These are phyloP conservation scores for Miniopterus natalensis DNA, from an alignment of 2,113 vertebrate species.

Conservation along the genomic window DNA sequence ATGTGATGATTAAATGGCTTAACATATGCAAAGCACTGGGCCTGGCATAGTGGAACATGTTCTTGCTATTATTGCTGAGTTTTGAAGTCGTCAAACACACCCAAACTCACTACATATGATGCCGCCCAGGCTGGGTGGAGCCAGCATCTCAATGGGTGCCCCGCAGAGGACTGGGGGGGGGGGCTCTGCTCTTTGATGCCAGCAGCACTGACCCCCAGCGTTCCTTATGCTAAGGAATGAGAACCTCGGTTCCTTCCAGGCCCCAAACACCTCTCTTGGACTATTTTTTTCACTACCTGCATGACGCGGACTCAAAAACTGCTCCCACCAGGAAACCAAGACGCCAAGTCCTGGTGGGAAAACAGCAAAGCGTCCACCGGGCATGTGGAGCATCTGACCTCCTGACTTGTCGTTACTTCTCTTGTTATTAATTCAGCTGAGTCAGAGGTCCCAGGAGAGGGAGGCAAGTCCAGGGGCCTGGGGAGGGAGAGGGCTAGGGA, in stretches of 20 bases:
- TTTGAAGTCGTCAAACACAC: not conserved
- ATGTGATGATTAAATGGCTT: not conserved
- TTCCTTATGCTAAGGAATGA: not conserved
- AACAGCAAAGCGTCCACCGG: constrained; percentile 33
- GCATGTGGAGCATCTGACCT: constrained; percentile 71
- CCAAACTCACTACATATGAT: not conserved
- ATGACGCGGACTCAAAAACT: not conserved
- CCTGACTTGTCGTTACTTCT: constrained; percentile 69
- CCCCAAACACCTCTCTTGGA: not conserved
- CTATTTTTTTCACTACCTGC: not conserved
- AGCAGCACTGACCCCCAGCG: not conserved
- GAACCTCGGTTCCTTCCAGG: not conserved
- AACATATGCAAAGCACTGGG: rapidly evolving
- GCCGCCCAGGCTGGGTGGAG: rapidly evolving
- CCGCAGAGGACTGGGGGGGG: not conserved
- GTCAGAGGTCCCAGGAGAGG: constrained; percentile 76
- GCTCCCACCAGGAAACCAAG: constrained; percentile 27
- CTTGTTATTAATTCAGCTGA: constrained; percentile 78
- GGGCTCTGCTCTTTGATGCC: not conserved
- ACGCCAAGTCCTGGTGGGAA: constrained; percentile 65
- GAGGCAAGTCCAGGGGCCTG: constrained; percentile 48
- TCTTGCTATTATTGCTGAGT: not conserved
- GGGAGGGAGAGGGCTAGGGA: not conserved
- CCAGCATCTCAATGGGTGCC: not conserved
- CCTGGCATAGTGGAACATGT: not conserved